A percentile compares a stretch with the other conserved stretches of the same genome.
Evolutionary conservation across 1,140 invertebrate genomes (phyloP).

Genomic region (Akabosia matsudoensis): DNA sequence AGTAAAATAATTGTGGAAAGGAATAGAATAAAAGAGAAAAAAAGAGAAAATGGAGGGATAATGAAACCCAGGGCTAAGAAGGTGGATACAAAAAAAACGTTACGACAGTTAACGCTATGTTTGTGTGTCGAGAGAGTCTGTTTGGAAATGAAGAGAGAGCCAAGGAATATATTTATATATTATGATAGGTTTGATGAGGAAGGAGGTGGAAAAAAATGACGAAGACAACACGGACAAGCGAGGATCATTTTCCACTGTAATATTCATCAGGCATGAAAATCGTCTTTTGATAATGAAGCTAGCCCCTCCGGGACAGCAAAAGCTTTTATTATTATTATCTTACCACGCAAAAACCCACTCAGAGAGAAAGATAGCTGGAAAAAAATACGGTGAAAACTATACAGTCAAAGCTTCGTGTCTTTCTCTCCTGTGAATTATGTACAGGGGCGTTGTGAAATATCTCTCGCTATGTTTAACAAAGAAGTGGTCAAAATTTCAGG

Average conservation of each 20-base stretch:
- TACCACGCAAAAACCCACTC: too few species aligned
- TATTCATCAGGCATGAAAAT: conserved; percentile 14
- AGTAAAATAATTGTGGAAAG: conserved; percentile 12
- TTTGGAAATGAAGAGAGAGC: neutral
- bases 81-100: neutral
- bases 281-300: conserved; percentile 18
- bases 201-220: neutral
- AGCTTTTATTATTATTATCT: too few species aligned
- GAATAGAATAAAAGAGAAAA: neutral
- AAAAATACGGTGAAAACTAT: too few species aligned
- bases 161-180: too few species aligned
- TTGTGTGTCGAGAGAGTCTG: neutral
- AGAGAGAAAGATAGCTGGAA: too few species aligned
- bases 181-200: neutral
- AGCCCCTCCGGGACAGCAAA: neutral
- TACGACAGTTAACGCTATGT: neutral
- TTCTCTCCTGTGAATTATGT: too few species aligned
- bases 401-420: too few species aligned
- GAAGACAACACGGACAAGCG: conserved; percentile 9
- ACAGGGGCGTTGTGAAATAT: too few species aligned
- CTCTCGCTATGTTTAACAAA: too few species aligned
- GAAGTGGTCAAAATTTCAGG: too few species aligned
- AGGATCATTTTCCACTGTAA: conserved; percentile 17
- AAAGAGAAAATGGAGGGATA: neutral
- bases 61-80: neutral